Evolutionary conservation across 2,888 invertebrate species (phyloP).

Genomic region (Unio pictorum): DNA sequence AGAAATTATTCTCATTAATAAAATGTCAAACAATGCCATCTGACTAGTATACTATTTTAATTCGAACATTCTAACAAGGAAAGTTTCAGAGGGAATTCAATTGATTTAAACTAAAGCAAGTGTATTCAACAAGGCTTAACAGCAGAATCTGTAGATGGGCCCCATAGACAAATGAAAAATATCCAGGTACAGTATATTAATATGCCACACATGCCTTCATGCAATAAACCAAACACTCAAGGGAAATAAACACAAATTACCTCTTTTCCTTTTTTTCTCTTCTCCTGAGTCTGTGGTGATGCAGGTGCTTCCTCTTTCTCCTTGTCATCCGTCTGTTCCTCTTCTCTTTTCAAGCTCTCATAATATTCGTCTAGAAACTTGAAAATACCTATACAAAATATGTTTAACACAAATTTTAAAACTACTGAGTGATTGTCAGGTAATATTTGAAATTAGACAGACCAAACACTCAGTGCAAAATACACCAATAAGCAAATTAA

Average conservation of each 20-base stretch:
- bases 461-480: background rate
- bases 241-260: constrained; percentile 7
- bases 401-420: background rate
- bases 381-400: constrained; percentile 49
- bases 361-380: constrained; percentile 64
- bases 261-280: constrained; percentile 32
- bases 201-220: no score
- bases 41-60: no score
- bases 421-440: background rate
- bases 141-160: no score
- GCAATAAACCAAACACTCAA: background rate
- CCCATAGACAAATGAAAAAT: no score
- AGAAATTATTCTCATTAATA: no score
- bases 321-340: constrained; percentile 16
- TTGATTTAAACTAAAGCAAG: no score
- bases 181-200: no score
- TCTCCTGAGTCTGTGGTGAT: constrained; percentile 14
- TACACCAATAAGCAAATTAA: background rate
- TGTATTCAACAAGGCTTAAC: no score
- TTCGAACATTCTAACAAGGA: no score
- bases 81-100: no score
- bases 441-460: background rate
- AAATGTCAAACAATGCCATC: no score
- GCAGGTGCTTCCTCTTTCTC: constrained; percentile 14
- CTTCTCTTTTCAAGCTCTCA: constrained; percentile 49